Conservation (phyloP, 2,797 vertebrate species). For the Decapterus maruadsi region DNA sequence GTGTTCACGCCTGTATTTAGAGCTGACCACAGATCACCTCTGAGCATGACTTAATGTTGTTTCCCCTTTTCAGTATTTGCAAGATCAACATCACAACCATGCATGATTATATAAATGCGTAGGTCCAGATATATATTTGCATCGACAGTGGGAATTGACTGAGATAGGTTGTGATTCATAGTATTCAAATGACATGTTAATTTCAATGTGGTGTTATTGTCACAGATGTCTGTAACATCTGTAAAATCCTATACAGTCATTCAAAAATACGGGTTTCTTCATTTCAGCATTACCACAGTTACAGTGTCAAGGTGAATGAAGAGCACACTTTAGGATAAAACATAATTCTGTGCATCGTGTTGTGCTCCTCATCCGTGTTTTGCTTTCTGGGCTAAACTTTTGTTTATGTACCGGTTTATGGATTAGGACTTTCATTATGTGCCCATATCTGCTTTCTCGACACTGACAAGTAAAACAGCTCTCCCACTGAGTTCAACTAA, state of each 20-base stretch:
- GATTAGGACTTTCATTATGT: constrained; percentile 6
- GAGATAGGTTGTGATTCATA: constrained; percentile 1
- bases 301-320: constrained; percentile 2
- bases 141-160: neutral
- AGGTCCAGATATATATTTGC: neutral
- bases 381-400: constrained; percentile 5
- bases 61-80: neutral
- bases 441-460: constrained; percentile 20
- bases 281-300: constrained; percentile 1
- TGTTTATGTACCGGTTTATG: constrained; percentile 27
- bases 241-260: neutral
- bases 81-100: too few relatives aligned
- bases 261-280: neutral
- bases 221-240: constrained; percentile 7
- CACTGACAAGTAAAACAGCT: constrained; percentile 28
- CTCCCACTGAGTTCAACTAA: constrained; percentile 8
- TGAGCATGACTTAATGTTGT: neutral
- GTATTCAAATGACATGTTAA: constrained; percentile 7
- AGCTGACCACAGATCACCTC: neutral
- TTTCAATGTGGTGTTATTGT: neutral
- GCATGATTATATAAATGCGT: neutral
- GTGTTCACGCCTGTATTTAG: neutral
- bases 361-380: constrained; percentile 22
- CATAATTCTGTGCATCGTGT: neutral
- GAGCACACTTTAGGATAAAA: constrained; percentile 10